Conservation (phyloP, 1,140 invertebrate species). For the Caenorhabditis remanei region DNA sequence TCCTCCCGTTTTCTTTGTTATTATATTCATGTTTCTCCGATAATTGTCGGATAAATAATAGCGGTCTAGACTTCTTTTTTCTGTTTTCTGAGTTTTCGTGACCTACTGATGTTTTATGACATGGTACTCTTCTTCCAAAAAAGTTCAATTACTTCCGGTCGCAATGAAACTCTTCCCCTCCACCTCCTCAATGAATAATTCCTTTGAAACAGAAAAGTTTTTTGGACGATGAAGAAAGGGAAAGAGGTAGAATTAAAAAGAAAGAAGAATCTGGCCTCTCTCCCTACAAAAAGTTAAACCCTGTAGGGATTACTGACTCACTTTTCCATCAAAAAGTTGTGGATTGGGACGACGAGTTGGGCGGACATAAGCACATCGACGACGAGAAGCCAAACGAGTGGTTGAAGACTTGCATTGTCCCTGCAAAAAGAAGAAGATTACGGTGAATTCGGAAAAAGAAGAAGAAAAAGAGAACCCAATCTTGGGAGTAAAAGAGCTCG, state of each 20-base stretch:
- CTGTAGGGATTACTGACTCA: constrained; percentile 48
- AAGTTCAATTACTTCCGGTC: constrained; percentile 35
- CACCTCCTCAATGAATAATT: constrained; percentile 26
- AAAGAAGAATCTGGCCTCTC: background rate
- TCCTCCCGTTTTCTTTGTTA: background rate
- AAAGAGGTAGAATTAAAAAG: background rate
- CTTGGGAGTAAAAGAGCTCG: too few species aligned
- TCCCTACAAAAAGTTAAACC: constrained; percentile 16
- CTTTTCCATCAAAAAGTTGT: constrained; percentile 58
- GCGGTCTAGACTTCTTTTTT: constrained; percentile 10
- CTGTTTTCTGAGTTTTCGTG: constrained; percentile 10
- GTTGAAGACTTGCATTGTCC: constrained; percentile 61
- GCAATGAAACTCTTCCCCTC: background rate
- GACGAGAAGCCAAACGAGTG: constrained; percentile 60
- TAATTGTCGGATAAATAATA: constrained; percentile 26
- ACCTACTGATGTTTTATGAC: background rate
- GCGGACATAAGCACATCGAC: constrained; percentile 58
- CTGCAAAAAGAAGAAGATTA: constrained; percentile 39
- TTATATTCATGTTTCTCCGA: background rate
- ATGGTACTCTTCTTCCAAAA: constrained; percentile 24
- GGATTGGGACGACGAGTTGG: constrained; percentile 59
- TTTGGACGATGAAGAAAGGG: background rate
- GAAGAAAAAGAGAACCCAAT: background rate
- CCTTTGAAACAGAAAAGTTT: background rate
- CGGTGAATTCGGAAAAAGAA: background rate